These are phyloP conservation scores for Rotaria sp. DNA, from an alignment of 2,888 invertebrate species.

Conservation along the genomic window DNA sequence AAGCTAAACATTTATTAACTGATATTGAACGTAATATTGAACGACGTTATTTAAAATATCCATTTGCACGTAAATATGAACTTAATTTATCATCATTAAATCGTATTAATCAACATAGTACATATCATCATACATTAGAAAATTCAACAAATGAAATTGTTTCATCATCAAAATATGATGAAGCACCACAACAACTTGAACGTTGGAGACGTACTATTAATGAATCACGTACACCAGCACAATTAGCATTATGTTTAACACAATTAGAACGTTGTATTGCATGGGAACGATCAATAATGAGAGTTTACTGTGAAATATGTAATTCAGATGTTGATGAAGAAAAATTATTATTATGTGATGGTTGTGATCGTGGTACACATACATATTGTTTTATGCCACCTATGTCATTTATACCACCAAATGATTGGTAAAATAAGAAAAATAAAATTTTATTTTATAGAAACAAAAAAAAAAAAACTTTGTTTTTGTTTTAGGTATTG, in stretches of 20 bases:
- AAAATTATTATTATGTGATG: conserved; percentile 84
- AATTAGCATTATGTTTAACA: conserved; percentile 78
- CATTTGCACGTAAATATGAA: conserved; percentile 58
- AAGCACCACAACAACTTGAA: conserved; percentile 65
- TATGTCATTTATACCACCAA: neutral
- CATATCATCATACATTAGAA: neutral
- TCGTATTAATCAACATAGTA: neutral
- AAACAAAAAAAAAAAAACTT: conserved; percentile 75
- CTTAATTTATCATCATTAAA: conserved; percentile 22
- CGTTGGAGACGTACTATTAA: conserved; percentile 80
- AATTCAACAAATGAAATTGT: neutral
- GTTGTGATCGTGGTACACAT: conserved; percentile 95
- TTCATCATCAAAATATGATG: conserved; percentile 50
- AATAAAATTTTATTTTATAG: conserved; percentile 42
- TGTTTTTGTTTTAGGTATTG: conserved; percentile 64
- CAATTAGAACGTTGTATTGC: conserved; percentile 81
- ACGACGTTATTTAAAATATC: conserved; percentile 82
- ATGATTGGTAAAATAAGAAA: neutral
- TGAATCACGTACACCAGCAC: conserved; percentile 76
- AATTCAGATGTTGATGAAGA: conserved; percentile 90
- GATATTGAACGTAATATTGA: conserved; percentile 82
- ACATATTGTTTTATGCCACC: conserved; percentile 84
- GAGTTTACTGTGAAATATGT: conserved; percentile 97
- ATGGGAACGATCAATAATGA: conserved; percentile 99
- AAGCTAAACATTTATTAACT: conserved; percentile 68